A percentile compares a stretch with the other conserved stretches of the same genome.
These are phyloP conservation scores for Lasiurus cinereus DNA, from an alignment of 2,113 vertebrate species.

Conservation along the genomic window DNA sequence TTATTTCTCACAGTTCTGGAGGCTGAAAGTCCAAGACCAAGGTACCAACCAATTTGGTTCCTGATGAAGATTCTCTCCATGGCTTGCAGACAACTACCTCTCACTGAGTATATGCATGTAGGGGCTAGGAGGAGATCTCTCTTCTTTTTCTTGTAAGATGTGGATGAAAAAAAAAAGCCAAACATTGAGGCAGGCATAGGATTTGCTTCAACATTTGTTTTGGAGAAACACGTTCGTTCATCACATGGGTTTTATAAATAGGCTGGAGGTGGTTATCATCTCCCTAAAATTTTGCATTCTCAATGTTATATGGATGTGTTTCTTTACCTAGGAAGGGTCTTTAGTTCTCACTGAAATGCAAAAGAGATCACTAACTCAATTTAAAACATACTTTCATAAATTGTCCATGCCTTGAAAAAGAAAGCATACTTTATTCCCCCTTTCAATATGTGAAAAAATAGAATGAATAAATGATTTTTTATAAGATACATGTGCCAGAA, in stretches of 20 bases:
- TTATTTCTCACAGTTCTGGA: too few relatives aligned
- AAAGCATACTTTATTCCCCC: background rate
- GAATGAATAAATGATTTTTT: background rate
- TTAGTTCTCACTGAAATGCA: background rate
- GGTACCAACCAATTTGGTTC: too few relatives aligned
- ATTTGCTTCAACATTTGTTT: background rate
- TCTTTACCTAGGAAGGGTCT: background rate
- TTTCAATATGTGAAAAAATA: background rate
- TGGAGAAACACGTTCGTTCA: background rate
- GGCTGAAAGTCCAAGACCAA: too few relatives aligned
- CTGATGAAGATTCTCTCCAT: background rate
- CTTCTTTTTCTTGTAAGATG: background rate
- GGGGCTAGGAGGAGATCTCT: background rate
- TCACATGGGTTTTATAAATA: background rate
- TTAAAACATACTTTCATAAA: slow-evolving; percentile 31
- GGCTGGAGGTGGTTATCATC: background rate
- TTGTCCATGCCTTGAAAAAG: background rate
- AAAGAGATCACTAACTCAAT: background rate
- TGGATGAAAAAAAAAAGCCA: too few relatives aligned
- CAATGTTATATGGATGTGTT: background rate
- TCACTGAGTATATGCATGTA: background rate
- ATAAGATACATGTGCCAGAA: background rate
- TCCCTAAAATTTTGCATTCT: background rate
- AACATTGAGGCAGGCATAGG: too few relatives aligned
- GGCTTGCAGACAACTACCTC: background rate